A percentile compares a stretch with the other conserved stretches of the same genome.
Evolutionary conservation across 2,113 vertebrate species (phyloP).

Genomic region (Mesocricetus auratus): DNA sequence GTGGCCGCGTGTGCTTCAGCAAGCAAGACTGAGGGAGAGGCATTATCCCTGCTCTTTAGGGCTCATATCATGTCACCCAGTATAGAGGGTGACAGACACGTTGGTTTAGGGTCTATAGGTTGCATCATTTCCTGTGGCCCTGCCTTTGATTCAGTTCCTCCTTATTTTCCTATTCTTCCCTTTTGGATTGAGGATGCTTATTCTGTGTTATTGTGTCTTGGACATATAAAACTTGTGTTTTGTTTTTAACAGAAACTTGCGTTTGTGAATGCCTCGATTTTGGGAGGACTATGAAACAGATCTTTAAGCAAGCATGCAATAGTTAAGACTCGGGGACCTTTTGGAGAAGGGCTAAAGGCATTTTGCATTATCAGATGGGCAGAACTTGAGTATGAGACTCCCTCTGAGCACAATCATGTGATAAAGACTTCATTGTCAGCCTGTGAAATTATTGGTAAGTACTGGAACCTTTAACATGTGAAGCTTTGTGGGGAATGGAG

Average conservation of each 20-base stretch:
- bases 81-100: background rate
- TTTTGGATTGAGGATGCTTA: background rate
- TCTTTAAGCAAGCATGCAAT: background rate
- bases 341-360: background rate
- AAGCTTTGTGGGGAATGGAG: background rate
- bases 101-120: background rate
- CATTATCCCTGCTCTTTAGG: background rate
- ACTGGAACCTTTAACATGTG: background rate
- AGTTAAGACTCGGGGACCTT: background rate
- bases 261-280: background rate
- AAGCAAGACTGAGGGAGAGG: background rate
- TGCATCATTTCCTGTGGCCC: background rate
- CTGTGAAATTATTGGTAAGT: background rate
- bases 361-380: background rate
- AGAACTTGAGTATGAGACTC: background rate
- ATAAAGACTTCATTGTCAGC: background rate
- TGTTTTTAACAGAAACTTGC: background rate
- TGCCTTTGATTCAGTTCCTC: background rate
- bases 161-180: background rate
- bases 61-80: background rate
- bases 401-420: no score
- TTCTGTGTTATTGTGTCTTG: background rate
- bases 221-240: background rate
- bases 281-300: background rate
- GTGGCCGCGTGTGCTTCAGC: background rate